Percentiles rank a stretch among this genome's conserved stretches.
Conservation (phyloP, 2,113 vertebrate genomes). For the Ondatra zibethicus region DNA sequence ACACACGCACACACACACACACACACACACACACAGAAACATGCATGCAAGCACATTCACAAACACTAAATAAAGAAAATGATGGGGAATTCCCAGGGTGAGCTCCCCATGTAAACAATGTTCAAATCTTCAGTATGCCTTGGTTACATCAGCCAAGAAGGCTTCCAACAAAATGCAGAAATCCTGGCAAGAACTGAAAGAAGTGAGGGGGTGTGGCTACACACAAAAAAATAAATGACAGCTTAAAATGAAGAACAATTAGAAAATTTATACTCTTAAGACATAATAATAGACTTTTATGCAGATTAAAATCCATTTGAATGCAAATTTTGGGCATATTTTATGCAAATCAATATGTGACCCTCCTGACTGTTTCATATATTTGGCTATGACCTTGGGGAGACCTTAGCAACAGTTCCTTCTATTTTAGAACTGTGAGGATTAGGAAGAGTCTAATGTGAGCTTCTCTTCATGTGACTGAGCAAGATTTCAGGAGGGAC, state of each 20-base stretch:
- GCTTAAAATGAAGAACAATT: constrained; percentile 75
- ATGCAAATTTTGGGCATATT: constrained; percentile 76
- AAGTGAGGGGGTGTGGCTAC: not conserved
- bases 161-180: not conserved
- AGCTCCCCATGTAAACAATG: not conserved
- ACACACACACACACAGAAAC: not conserved
- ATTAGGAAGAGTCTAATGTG: not conserved
- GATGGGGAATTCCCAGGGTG: not conserved
- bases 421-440: not conserved
- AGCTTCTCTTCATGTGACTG: not conserved
- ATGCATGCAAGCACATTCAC: not conserved
- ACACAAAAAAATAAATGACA: constrained; percentile 68
- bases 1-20: not conserved
- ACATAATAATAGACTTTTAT: constrained; percentile 76
- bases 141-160: not conserved
- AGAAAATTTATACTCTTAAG: constrained; percentile 75
- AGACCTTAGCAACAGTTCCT: constrained; percentile 65
- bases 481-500: not conserved
- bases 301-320: constrained; percentile 77
- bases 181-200: not conserved
- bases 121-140: not conserved
- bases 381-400: constrained; percentile 76
- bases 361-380: constrained; percentile 53
- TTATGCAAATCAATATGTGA: constrained; percentile 72
- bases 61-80: not conserved